phyloP scores from a whole-genome alignment of 92 coral and sea anemone species.

The Galaxea fascicularis region DNA sequence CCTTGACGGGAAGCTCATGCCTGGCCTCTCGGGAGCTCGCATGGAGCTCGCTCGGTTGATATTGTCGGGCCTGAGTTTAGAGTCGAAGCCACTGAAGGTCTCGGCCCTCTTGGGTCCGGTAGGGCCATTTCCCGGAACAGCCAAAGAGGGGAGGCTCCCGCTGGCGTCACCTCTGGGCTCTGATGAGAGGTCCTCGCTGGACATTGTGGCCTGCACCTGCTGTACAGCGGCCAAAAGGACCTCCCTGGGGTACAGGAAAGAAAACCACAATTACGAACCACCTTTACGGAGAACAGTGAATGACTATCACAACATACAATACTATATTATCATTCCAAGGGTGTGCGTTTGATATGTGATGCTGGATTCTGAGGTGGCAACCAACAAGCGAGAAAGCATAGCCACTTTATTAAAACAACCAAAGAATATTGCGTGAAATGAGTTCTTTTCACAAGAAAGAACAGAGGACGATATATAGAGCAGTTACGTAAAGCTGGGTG shows the following conservation, averaged over 20 bases:
- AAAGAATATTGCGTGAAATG: too few species aligned
- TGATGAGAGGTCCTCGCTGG: conserved; percentile 28
- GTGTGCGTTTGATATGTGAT: too few species aligned
- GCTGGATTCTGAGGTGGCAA: too few species aligned
- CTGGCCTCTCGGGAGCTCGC: conserved; percentile 80
- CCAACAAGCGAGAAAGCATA: neutral
- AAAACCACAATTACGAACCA: neutral
- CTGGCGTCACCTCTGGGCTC: conserved; percentile 47
- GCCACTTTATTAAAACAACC: too few species aligned
- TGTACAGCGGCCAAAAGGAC: conserved; percentile 52
- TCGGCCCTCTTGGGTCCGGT: conserved; percentile 95
- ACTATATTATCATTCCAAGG: neutral
- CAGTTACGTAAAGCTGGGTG: too few species aligned
- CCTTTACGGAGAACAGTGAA: neutral
- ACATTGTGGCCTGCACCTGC: conserved; percentile 61
- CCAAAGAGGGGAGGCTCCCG: conserved; percentile 39
- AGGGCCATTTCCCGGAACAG: conserved; percentile 57
- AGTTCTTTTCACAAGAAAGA: too few species aligned
- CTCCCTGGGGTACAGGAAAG: conserved; percentile 56
- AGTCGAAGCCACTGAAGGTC: conserved; percentile 97
- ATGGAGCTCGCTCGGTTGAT: conserved; percentile 87
- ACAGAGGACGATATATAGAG: too few species aligned
- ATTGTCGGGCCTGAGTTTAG: conserved; percentile 69
- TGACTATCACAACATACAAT: neutral
- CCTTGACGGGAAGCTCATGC: conserved; percentile 40